A percentile compares a stretch with the other conserved stretches of the same genome.
Evolutionary conservation across 2,113 vertebrate species (phyloP).

Genomic region (Dunckerocampus dactyliophorus): DNA sequence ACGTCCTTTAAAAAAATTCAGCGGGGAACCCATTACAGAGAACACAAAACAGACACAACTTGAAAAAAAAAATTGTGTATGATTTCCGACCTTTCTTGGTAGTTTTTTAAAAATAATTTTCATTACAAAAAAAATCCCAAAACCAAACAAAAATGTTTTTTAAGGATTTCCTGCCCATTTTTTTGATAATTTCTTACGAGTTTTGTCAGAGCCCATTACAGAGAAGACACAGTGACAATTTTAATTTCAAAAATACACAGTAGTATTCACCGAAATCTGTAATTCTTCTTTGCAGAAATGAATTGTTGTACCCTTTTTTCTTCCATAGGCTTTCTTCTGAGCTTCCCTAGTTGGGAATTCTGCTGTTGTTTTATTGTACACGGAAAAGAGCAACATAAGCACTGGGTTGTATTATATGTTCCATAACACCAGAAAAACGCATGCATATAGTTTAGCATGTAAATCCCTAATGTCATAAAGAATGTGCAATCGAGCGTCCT

Average conservation of each 20-base stretch:
- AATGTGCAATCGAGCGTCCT: constrained; percentile 32
- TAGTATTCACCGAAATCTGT: no score
- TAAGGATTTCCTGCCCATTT: neutral
- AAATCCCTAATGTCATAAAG: constrained; percentile 43
- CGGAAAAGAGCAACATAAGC: constrained; percentile 7
- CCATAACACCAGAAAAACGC: constrained; percentile 18
- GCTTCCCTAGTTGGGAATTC: no score
- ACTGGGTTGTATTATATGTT: constrained; percentile 26
- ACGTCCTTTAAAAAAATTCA: no score
- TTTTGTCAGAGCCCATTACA: neutral
- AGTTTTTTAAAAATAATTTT: no score
- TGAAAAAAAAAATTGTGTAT: no score
- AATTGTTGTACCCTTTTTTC: no score
- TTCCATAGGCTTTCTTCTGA: no score
- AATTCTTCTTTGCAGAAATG: neutral
- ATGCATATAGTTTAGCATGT: constrained; percentile 30
- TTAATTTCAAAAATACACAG: neutral
- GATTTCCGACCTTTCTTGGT: neutral
- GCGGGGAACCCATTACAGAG: neutral
- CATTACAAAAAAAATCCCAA: no score
- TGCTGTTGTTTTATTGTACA: constrained; percentile 26
- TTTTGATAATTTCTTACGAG: neutral
- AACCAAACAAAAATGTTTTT: no score
- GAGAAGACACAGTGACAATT: neutral
- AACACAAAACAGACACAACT: no score